These are phyloP conservation scores for Oryzias curvinotus DNA, from an alignment of 2,113 vertebrate species.

Conservation along the genomic window DNA sequence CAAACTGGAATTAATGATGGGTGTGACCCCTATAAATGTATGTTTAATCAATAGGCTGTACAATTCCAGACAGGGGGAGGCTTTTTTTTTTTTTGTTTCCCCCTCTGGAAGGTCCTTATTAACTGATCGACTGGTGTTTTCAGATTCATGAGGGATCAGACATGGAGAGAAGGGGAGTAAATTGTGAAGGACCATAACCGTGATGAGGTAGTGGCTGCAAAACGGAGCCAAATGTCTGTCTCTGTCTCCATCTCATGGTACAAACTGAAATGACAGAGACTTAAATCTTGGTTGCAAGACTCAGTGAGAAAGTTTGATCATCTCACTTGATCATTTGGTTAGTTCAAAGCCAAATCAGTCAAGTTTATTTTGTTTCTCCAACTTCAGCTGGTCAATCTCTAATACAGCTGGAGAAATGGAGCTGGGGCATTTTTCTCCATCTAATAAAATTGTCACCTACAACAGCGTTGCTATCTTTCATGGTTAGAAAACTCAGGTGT, in stretches of 20 bases:
- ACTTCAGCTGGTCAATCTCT: neutral
- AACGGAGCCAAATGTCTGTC: conserved; percentile 57
- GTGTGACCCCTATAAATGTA: conserved; percentile 64
- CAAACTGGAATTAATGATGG: conserved; percentile 68
- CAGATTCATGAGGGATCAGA: conserved; percentile 61
- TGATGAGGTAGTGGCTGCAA: conserved; percentile 26
- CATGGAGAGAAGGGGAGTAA: conserved; percentile 33
- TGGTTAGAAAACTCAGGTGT: conserved; percentile 76
- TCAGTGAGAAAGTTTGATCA: neutral
- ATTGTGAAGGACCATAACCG: conserved; percentile 50
- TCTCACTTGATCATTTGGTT: conserved; percentile 7
- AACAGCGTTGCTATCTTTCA: conserved; percentile 70
- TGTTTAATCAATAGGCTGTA: conserved; percentile 60
- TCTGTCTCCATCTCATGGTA: conserved; percentile 78
- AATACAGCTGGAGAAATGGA: conserved; percentile 6
- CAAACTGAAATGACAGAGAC: conserved; percentile 29
- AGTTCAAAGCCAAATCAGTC: neutral
- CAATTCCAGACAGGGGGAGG: conserved; percentile 42
- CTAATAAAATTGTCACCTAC: conserved; percentile 58
- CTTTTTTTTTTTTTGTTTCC: conserved; percentile 42
- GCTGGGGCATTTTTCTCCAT: conserved; percentile 55
- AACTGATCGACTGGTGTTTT: conserved; percentile 66
- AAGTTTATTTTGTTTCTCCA: conserved; percentile 15
- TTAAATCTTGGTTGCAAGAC: neutral
- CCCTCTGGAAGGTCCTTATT: conserved; percentile 51